Evolutionary conservation across 2,888 invertebrate genomes (phyloP), one percentile per base, ranked within the genome.

Genomic region (Hydraecia micacea): DNA sequence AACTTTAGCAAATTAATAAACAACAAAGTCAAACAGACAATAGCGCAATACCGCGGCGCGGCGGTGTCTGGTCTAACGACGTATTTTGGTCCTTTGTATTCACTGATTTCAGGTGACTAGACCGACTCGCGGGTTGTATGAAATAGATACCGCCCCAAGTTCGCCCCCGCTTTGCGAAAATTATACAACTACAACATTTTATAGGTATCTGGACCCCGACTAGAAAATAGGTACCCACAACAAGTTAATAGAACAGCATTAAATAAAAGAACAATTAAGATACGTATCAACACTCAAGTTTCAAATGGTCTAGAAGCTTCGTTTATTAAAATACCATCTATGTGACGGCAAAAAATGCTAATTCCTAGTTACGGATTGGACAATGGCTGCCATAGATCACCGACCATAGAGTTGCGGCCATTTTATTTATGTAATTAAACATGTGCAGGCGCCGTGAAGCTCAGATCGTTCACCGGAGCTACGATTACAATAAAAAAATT

Each of bases 381-480:
- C 83, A 81, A 89, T 86, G 83, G 81, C 86, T 85, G 83, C 90
- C 95, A 95, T 95, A 95, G 90, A 89, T 93, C 94, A 94, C 94
- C 72, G 72, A 65, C 55, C 77, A 81, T 67, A 76, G 81, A 82
- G 63, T 36, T 63, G 67, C 87, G 86, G 87, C 83, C 85, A 85
- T 86, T 85, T 87, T 89, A 90, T 89, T 90, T 91, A 86, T 91
- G 93, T 93, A 95, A 95, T 95, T 95, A 95, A 92, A 88, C 86
- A 86, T 93, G 95, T 88, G 90, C 95, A 93, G 82, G 78, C 86
- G 79, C 93, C 95, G 95, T 95, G 95, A 94, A 92, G 88, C 84
- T 72, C 75, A 91, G 93, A 91, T 91, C 91, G 87, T 92, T 91
- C 87, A 88, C 86, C 88, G 85, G 73, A 68, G 91, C 91, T 91